A percentile compares a stretch with the other conserved stretches of the same genome.
These are phyloP conservation scores for Hoplias malabaricus DNA, from an alignment of 2,113 vertebrate species.

Conservation along the genomic window DNA sequence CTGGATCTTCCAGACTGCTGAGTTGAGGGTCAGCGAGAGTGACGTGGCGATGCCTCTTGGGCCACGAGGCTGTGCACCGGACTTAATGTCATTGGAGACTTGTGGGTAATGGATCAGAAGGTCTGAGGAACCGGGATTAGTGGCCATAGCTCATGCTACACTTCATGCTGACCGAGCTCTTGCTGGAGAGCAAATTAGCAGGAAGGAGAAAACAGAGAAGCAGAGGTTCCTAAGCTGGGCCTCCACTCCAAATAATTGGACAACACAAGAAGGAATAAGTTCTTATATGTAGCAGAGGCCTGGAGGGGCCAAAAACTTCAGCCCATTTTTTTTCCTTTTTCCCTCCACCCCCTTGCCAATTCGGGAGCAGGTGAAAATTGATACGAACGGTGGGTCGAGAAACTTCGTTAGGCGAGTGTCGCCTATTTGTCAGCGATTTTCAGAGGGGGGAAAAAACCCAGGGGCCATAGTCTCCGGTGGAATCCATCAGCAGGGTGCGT, in stretches of 20 bases:
- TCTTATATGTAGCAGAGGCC: background rate
- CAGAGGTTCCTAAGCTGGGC: background rate
- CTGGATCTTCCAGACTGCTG: background rate
- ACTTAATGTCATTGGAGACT: background rate
- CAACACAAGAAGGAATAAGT: background rate
- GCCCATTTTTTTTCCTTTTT: background rate
- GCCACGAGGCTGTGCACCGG: background rate
- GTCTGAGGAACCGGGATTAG: background rate
- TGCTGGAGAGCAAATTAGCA: background rate
- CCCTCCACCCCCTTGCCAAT: background rate
- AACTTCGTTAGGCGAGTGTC: constrained; percentile 59
- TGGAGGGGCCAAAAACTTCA: background rate
- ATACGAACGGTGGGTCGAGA: constrained; percentile 33
- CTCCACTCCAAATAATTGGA: background rate
- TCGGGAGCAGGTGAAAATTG: constrained; percentile 32
- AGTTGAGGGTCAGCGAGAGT: background rate
- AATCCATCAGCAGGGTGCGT: constrained; percentile 58
- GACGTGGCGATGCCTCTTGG: background rate
- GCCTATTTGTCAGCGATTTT: constrained; percentile 44
- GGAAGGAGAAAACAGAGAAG: background rate
- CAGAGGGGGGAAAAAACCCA: constrained; percentile 24
- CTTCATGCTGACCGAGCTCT: background rate
- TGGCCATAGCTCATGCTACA: background rate
- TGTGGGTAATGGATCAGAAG: constrained; percentile 1
- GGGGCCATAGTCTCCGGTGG: constrained; percentile 43